These are phyloP conservation scores for Miniopterus natalensis DNA, from an alignment of 2,113 vertebrate species.

Conservation along the genomic window DNA sequence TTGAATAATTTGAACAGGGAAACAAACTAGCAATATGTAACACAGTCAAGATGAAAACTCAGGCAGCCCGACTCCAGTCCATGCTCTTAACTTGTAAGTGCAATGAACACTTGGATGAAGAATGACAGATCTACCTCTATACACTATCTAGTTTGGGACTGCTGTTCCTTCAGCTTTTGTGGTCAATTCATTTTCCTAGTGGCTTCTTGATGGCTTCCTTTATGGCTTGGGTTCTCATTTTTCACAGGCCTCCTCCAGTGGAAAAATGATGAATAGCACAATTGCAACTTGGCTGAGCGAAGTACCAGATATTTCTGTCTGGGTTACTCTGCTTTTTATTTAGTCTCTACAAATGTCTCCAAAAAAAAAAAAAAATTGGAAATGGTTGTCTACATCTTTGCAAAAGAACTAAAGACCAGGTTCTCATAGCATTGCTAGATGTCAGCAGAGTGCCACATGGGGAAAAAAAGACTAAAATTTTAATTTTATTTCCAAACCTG, in stretches of 20 bases:
- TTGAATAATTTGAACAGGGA: not conserved
- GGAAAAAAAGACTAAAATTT: slow-evolving; percentile 65
- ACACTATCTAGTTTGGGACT: not conserved
- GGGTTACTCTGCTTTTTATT: slow-evolving; percentile 77
- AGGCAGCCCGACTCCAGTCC: not conserved
- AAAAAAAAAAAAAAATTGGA: slow-evolving; percentile 11
- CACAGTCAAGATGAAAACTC: slow-evolving; percentile 29
- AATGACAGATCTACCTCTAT: not conserved
- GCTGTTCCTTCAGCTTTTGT: not conserved
- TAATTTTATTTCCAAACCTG: slow-evolving; percentile 65
- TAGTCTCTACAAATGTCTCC: slow-evolving; percentile 76
- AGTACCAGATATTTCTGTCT: slow-evolving; percentile 57
- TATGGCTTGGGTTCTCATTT: slow-evolving; percentile 1
- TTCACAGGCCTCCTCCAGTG: not conserved
- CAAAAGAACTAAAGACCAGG: slow-evolving; percentile 79
- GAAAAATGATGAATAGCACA: slow-evolving; percentile 36
- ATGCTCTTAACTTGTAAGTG: not conserved
- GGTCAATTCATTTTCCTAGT: not conserved
- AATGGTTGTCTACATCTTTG: slow-evolving; percentile 79
- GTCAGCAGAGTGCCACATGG: slow-evolving; percentile 62
- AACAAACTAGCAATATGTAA: not conserved
- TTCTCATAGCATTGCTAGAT: slow-evolving; percentile 58
- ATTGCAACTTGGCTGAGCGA: not conserved
- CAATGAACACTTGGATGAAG: not conserved
- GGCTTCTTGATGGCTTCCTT: slow-evolving; percentile 38